Percentiles rank a stretch among this genome's conserved stretches.
Evolutionary conservation across 2,113 vertebrate genomes (phyloP).

Genomic region (Brachypteracias leptosomus): DNA sequence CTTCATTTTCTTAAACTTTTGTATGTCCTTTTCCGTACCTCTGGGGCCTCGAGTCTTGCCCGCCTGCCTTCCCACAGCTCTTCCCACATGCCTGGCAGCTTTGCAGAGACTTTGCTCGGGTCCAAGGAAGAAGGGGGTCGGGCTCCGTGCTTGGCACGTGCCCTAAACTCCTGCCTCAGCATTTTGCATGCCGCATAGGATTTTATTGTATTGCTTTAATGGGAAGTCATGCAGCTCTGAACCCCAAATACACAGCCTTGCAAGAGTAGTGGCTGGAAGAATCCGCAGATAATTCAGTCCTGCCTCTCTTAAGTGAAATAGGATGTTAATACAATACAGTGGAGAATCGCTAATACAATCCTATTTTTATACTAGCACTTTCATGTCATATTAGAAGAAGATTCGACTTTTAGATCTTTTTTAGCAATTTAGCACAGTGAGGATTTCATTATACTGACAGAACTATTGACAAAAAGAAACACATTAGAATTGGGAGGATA

Average conservation of each 20-base stretch:
- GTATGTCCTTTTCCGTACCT: too few relatives aligned
- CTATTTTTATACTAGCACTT: slow-evolving; percentile 62
- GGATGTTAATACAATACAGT: slow-evolving; percentile 69
- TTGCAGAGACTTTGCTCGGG: background rate
- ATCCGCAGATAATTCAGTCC: slow-evolving; percentile 63
- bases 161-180: slow-evolving; percentile 14
- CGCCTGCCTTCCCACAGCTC: background rate
- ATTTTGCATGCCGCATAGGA: background rate
- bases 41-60: accelerated
- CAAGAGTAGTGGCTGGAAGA: slow-evolving; percentile 52
- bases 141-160: background rate
- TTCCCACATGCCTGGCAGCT: background rate
- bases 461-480: slow-evolving; percentile 67
- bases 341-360: slow-evolving; percentile 63
- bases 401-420: slow-evolving; percentile 74
- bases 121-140: background rate
- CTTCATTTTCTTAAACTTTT: background rate
- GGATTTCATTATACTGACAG: slow-evolving; percentile 74
- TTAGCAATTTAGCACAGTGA: slow-evolving; percentile 70
- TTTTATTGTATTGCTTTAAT: slow-evolving; percentile 43
- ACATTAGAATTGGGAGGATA: slow-evolving; percentile 63
- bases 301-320: slow-evolving; percentile 59
- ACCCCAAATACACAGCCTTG: slow-evolving; percentile 58
- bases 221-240: slow-evolving; percentile 37
- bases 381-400: slow-evolving; percentile 66